Percentiles rank a stretch among this genome's conserved stretches.
Evolutionary conservation across 2,113 vertebrate genomes (phyloP).

Genomic region (Harpagus bidentatus): DNA sequence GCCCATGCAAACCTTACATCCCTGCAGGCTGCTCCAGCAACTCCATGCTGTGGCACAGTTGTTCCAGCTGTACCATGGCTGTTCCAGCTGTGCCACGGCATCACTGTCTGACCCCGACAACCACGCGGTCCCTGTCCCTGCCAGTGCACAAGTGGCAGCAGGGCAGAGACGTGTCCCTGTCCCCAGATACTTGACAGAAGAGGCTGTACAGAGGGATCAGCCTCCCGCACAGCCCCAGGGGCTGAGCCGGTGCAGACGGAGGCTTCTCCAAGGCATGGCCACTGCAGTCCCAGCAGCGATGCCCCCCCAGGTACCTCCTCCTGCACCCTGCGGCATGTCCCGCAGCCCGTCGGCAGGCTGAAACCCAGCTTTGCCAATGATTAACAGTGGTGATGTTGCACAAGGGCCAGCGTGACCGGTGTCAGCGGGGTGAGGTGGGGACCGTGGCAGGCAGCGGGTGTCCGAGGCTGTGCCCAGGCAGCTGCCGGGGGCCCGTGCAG

Average conservation of each 20-base stretch:
- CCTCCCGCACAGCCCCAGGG: background rate
- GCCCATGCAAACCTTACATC: background rate
- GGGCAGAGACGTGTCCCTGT: background rate
- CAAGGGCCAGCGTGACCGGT: background rate
- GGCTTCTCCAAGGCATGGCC: background rate
- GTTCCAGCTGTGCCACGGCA: background rate
- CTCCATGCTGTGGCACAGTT: background rate
- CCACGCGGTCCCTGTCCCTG: background rate
- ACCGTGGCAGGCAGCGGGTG: accelerated
- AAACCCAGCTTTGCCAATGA: background rate
- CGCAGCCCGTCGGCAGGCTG: background rate
- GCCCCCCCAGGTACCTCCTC: background rate
- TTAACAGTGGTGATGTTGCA: background rate
- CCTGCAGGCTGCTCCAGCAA: background rate
- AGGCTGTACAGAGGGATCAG: background rate
- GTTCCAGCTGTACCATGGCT: background rate
- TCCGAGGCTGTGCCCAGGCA: background rate
- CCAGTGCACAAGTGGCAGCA: background rate
- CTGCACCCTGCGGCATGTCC: accelerated
- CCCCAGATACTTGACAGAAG: background rate
- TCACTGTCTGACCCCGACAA: background rate
- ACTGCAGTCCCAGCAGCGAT: accelerated
- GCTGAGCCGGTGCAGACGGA: background rate
- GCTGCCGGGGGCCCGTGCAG: background rate
- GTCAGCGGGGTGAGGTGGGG: background rate